Evolutionary conservation across 2,888 invertebrate genomes (phyloP), one percentile per base, ranked within the genome.

Genomic region (Tetragonula carbonaria): DNA sequence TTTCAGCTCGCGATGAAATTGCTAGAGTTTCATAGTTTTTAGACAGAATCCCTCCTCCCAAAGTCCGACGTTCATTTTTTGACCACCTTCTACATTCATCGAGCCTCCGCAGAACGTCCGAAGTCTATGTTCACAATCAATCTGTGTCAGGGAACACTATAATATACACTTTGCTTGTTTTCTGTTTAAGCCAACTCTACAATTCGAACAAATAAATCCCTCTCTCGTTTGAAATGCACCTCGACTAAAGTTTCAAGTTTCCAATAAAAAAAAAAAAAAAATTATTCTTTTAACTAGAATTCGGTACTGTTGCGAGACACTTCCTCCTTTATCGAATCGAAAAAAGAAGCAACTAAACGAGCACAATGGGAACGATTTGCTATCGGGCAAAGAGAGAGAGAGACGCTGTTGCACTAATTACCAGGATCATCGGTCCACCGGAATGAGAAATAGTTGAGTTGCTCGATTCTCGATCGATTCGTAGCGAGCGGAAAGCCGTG

Each of bases 381-480:
- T 53, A 1, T 18, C 55, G 11, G n/a, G n/a, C 55, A 38, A 38
- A 11, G 13, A 38, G 38, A 38, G 38, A 28, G 45, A 45, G 45
- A 45, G 8, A 45, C 1, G 33, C 38, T 59, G 59, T 50, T 21
- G 18, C 65, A 38, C 70, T 77, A 77, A 77, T 70, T 77, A 77
- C 38, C 21, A n/a, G 75, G 11, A 33, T 68, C 23, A 11, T 45
- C 45, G 38, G 38, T 38, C 38, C 38, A 38, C 57, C 50, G 67
- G 45, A 75, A 68, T 21, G 23, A 50, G 28, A 21, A 28, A 68
- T 67, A 45, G 16, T 28, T 0, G 28, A 14, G 50, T 8, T 5
- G 62, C 73, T 50, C 59, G 75, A 68, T 68, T 68, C 59, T 50
- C 14, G 50, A 77, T 77, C 68, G 51, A 70, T 77, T n/a, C 70